These are phyloP conservation scores for Allochrocebus solatus DNA, from an alignment of 2,797 vertebrate species.

Conservation along the genomic window DNA sequence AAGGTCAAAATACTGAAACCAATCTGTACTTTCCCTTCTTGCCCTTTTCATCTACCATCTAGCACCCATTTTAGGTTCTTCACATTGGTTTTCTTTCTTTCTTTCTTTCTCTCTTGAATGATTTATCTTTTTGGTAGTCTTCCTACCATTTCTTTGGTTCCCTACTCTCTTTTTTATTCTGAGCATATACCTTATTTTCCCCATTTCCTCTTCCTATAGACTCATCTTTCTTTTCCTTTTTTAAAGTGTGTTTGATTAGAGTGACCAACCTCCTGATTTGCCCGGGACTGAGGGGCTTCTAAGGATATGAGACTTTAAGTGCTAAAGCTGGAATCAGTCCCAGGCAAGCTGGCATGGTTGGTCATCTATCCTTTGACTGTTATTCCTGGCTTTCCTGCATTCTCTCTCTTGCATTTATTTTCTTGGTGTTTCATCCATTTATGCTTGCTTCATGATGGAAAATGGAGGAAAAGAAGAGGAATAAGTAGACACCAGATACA, in stretches of 20 bases:
- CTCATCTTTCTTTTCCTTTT: background rate
- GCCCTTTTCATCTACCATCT: background rate
- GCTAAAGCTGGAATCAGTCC: background rate
- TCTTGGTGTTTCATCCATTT: background rate
- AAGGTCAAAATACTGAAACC: background rate
- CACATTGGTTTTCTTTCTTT: background rate
- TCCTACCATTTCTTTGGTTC: background rate
- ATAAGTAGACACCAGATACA: background rate
- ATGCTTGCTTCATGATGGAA: background rate
- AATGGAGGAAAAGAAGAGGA: background rate
- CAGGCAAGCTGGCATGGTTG: background rate
- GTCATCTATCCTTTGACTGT: fast-evolving
- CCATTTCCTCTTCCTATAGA: background rate
- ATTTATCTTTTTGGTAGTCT: background rate
- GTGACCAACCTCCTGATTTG: background rate
- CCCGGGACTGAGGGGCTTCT: background rate
- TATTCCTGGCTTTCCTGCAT: background rate
- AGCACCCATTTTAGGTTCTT: background rate
- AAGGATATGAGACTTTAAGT: background rate
- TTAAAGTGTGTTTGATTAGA: background rate
- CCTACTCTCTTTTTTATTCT: background rate
- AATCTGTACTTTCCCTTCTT: background rate
- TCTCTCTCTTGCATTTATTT: background rate
- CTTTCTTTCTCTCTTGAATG: background rate
- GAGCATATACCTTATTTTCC: background rate